These are phyloP conservation scores for Volucella zonaria DNA, from an alignment of 2,888 invertebrate species.

Conservation along the genomic window DNA sequence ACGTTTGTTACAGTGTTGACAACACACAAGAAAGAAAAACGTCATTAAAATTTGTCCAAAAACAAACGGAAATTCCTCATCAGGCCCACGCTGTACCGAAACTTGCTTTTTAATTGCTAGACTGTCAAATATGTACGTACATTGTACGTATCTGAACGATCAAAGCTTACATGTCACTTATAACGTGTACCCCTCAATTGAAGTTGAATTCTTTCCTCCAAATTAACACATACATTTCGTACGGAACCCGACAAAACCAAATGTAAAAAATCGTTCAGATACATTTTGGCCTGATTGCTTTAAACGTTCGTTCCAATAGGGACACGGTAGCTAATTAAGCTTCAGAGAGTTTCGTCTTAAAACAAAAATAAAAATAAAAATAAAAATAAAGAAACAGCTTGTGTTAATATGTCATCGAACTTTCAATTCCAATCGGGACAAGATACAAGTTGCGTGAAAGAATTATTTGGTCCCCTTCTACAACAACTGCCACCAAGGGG, in stretches of 20 bases:
- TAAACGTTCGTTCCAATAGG: conserved; percentile 12
- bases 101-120: too few relatives aligned
- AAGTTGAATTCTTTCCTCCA: conserved; percentile 2
- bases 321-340: conserved; percentile 47
- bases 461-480: conserved; percentile 5
- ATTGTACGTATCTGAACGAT: too few relatives aligned
- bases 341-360: conserved; percentile 6
- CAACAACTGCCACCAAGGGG: neutral
- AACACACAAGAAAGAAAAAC: too few relatives aligned
- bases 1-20: too few relatives aligned
- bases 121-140: too few relatives aligned
- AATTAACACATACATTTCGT: conserved; percentile 10
- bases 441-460: conserved; percentile 35
- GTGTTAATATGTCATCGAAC: conserved; percentile 46
- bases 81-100: too few relatives aligned
- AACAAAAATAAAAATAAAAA: neutral
- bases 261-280: neutral
- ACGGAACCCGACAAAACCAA: neutral
- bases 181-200: conserved; percentile 17
- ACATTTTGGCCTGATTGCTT: conserved; percentile 6
- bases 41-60: too few relatives aligned
- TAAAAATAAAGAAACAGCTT: neutral
- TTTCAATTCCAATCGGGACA: conserved; percentile 24
- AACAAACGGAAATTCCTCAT: too few relatives aligned
- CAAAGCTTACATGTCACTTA: too few relatives aligned